These are phyloP conservation scores for Hemiscyllium ocellatum DNA, from an alignment of 2,113 vertebrate species.

Conservation along the genomic window DNA sequence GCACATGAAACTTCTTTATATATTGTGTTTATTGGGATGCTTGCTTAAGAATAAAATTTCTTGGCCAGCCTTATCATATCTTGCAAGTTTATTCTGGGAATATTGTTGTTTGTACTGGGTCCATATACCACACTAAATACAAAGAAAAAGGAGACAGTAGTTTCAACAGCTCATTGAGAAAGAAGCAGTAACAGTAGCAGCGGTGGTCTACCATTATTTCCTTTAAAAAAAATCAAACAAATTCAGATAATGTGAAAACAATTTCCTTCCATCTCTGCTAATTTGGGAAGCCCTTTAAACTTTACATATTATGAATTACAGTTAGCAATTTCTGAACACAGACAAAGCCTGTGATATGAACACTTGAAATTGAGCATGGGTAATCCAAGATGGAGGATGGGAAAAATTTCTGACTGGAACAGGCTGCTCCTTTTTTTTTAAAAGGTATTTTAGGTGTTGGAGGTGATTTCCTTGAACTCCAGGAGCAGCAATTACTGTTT, in stretches of 20 bases:
- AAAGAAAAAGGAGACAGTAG: neutral
- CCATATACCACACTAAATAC: neutral
- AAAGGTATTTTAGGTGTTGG: no score
- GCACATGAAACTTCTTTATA: neutral
- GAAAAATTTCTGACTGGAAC: no score
- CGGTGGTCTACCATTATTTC: neutral
- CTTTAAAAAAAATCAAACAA: neutral
- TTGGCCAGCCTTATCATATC: neutral
- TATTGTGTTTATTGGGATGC: neutral
- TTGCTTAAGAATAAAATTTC: neutral
- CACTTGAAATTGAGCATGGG: neutral
- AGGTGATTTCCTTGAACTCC: no score
- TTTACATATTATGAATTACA: neutral
- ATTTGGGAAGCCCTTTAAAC: neutral
- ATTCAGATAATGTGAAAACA: neutral
- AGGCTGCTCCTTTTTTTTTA: no score
- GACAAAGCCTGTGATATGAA: neutral
- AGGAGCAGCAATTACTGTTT: no score
- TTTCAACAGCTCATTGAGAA: neutral
- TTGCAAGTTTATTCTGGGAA: neutral
- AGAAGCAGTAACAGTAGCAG: neutral
- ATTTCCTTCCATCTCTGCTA: neutral
- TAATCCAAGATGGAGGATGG: no score
- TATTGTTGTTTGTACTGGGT: neutral
- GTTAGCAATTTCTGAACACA: neutral